Conservation (phyloP, 2,113 vertebrate species). For the Catharus minimus region DNA sequence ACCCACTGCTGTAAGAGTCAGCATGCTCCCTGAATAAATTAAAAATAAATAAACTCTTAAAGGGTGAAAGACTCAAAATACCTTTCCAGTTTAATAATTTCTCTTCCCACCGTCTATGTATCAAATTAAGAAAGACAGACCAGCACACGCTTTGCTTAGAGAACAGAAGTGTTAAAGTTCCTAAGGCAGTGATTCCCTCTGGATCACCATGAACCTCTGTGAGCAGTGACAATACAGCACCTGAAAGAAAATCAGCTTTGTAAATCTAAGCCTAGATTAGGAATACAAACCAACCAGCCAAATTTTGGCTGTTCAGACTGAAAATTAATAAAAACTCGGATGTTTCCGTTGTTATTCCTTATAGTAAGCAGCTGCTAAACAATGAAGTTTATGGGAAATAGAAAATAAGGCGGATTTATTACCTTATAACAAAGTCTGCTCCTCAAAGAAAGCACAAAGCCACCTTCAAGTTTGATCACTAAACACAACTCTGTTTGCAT, state of each 20-base stretch:
- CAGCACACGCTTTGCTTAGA: not conserved
- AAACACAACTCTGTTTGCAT: not conserved
- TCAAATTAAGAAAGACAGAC: not conserved
- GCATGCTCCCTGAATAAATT: not conserved
- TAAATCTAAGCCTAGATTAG: not conserved
- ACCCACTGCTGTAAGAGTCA: not conserved
- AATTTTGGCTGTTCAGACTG: not conserved
- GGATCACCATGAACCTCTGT: not conserved
- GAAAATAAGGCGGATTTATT: not conserved
- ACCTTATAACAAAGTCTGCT: not conserved
- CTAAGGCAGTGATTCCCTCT: not conserved
- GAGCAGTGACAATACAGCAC: fast-evolving
- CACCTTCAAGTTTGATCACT: not conserved
- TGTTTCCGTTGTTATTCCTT: not conserved
- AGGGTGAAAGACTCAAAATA: not conserved
- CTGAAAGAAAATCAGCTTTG: not conserved
- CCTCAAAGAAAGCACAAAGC: not conserved
- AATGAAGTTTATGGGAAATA: not conserved
- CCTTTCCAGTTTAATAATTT: not conserved
- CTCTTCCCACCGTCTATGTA: not conserved
- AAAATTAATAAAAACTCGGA: not conserved
- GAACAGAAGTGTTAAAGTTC: not conserved
- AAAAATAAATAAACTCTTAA: not conserved
- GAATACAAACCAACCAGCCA: not conserved
- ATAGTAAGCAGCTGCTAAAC: not conserved